These are phyloP conservation scores for Argyrosomus japonicus DNA, from an alignment of 2,113 vertebrate genomes.

Conservation along the genomic window DNA sequence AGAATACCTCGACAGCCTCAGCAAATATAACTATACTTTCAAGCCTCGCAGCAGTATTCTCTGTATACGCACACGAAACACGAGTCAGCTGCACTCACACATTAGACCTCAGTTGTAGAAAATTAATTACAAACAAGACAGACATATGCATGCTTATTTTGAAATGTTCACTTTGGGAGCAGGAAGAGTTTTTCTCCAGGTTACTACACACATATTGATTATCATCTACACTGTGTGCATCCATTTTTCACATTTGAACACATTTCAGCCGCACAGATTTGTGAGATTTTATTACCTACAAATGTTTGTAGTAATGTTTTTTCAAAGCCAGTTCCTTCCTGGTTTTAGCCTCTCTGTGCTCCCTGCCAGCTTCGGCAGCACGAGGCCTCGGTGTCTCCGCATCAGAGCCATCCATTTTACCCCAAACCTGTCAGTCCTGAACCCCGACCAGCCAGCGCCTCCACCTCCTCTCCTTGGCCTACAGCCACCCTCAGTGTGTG, in stretches of 20 bases:
- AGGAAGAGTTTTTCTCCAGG: background rate
- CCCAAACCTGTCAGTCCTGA: conserved; percentile 60
- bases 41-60: background rate
- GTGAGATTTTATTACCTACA: conserved; percentile 31
- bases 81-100: background rate
- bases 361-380: conserved; percentile 42
- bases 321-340: background rate
- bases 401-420: conserved; percentile 63
- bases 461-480: conserved; percentile 55
- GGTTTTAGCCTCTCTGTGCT: conserved; percentile 47
- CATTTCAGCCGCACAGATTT: background rate
- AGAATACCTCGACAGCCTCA: conserved; percentile 67
- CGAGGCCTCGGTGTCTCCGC: conserved; percentile 58
- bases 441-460: conserved; percentile 56
- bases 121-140: background rate
- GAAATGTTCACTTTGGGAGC: background rate
- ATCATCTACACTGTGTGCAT: background rate
- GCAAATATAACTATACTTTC: background rate
- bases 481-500: conserved; percentile 79
- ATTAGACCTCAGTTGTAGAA: background rate
- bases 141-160: background rate
- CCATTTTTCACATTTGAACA: background rate
- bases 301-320: conserved; percentile 40
- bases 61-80: background rate
- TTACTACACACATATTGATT: background rate